Base-by-base conservation (phyloP, 2,113 vertebrate genomes). In the Cettia cetti region DNA sequence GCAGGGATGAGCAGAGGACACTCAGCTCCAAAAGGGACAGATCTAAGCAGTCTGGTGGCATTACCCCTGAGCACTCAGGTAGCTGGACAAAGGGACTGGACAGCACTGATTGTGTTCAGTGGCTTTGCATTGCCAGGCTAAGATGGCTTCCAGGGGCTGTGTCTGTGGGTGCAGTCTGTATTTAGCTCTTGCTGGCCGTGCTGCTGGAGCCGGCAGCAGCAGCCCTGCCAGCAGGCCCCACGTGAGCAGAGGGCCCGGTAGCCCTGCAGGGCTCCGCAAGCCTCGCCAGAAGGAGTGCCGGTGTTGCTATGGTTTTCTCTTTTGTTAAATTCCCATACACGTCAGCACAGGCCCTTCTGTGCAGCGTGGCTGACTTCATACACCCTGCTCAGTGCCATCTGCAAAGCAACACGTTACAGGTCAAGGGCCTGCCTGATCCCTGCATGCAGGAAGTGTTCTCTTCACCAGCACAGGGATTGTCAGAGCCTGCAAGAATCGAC, bases 301-400 rank as follows among this genome's bases (percentile, higher is more conserved):
- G 88, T 28, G 92, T 94, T 96, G 96, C 94, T 90, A 94, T 87
- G 88, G 92, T 30, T 83, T 92, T 92, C 42, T 66, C 84, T 80
- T 88, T 60, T 63, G 90, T 78, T 92, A 74, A 89, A 88, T 79
- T 88, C 76, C 85, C 15, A 0, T 37, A 75, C 60, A 30, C 31
- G 68, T 82, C 88, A 88, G 88, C 86, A 68, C 87, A 94, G 69
- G 88, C 92, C 88, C 53, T 92, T 74, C 64, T 5, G 8, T 6
- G 76, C 82, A 35, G 72, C 0, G 26, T 15, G n/a, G 54, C 76
- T 92, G 82, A 68, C 59, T 92, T 86, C 85, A 88, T 21, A 52
- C 53, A 33, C 60, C 60, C 68, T 42, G 60, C 90, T 86, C 84
- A 23, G 15, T 52, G 68, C 59, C 87, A 77, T 56, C 71, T 78